Base-by-base conservation (phyloP, 2,113 vertebrate genomes). In the Haliaeetus leucogaster region DNA sequence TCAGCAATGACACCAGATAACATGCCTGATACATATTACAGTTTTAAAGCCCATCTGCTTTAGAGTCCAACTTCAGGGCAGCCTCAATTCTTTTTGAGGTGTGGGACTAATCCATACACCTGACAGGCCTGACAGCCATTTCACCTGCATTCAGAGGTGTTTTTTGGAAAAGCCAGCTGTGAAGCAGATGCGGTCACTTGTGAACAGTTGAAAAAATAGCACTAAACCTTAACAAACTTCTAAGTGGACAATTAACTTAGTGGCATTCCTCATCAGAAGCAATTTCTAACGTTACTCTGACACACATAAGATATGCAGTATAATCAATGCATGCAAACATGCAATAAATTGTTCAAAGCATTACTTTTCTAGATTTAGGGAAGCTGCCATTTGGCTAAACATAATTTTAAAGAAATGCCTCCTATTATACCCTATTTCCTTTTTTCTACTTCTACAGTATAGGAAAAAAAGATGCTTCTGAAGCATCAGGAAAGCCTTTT, bases 301-400 rank as follows among this genome's bases (percentile, higher is more conserved):
- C 78, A 94, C 81, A 76, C 22, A 3, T 74, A 93, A 91, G 72
- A 86, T 95, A 94, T 29, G 77, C 78, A 91, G 78, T n/a, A 78
- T 72, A 85, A 89, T 85, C 74, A 88, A 22, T 81, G 82, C 97
- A 97, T 97, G 95, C 95, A 96, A 88, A 94, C 97, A 93, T 97
- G 97, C 97, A 96, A 83, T 86, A 97, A 94, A 90, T 83, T 93
- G 10, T 85, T 95, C 74, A 88, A 91, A 82, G 14, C 38, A 66
- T 83, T 85, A 76, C 16, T 89, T 82, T 92, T 91, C 93, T 93
- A 96, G 74, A 61, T 38, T 82, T 67, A 86, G 66, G 62, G 50
- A 91, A 91, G 40, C 14, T 82, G 73, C 53, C 78, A 34, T 86
- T 70, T 89, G 43, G 15, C 80, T 89, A 90, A 95, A 95, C 17